phyloP scores from a whole-genome alignment of 1,140 invertebrate genomes.

The Papilio polytes region DNA sequence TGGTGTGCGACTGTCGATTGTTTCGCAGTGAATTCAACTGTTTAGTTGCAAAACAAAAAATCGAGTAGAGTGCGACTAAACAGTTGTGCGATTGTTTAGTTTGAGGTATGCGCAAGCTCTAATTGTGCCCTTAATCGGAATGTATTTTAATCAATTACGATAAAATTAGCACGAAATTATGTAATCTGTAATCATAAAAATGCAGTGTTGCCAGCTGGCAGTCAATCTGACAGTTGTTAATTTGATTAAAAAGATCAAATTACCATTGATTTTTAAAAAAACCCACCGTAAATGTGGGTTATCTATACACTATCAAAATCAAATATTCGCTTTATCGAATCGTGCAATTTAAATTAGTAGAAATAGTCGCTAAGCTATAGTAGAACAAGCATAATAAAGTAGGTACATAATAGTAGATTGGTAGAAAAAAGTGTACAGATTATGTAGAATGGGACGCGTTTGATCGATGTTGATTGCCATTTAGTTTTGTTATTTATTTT shows the following conservation, averaged over 20 bases:
- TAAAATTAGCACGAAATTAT: conserved; percentile 32
- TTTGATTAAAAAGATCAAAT: conserved; percentile 57
- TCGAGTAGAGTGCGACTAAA: too few relatives aligned
- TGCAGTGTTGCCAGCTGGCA: conserved; percentile 50
- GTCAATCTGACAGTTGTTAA: too few relatives aligned
- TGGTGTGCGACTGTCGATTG: too few relatives aligned
- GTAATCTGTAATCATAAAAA: conserved; percentile 39
- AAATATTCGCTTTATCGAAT: conserved; percentile 80
- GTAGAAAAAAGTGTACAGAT: conserved; percentile 68
- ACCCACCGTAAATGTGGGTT: conserved; percentile 58
- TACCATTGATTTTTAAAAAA: conserved; percentile 47
- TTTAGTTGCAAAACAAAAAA: too few relatives aligned
- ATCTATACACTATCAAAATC: conserved; percentile 59
- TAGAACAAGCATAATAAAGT: conserved; percentile 67
- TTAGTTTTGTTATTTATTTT: conserved; percentile 82
- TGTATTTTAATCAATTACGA: not conserved
- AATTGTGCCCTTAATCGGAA: not conserved
- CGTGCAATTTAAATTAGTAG: conserved; percentile 81
- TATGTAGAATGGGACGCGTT: conserved; percentile 64
- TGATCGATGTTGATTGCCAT: conserved; percentile 73
- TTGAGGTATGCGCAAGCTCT: too few relatives aligned
- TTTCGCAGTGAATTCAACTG: too few relatives aligned
- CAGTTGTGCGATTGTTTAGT: too few relatives aligned
- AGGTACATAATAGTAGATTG: conserved; percentile 55
- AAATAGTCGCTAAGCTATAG: conserved; percentile 71